Percentiles rank a stretch among this genome's conserved stretches.
phyloP scores from a whole-genome alignment of 2,888 invertebrate species.

The Orchesella flavescens region DNA sequence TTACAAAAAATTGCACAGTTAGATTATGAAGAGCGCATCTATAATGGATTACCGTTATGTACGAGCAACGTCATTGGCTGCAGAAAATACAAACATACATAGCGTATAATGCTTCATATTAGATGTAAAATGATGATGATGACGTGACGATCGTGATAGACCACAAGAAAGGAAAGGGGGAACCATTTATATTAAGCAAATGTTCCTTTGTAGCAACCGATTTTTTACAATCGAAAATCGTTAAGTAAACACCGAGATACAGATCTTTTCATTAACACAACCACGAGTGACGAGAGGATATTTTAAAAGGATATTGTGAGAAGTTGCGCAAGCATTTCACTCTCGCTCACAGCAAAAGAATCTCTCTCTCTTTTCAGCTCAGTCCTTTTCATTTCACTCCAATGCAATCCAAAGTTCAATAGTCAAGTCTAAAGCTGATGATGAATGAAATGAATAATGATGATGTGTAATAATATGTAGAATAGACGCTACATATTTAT shows the following conservation, averaged over 20 bases:
- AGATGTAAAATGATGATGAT: neutral
- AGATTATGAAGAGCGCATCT: neutral
- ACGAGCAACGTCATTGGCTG: neutral
- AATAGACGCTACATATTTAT: neutral
- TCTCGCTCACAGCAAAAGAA: constrained; percentile 1
- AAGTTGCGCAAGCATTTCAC: constrained; percentile 49
- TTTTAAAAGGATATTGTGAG: constrained; percentile 10
- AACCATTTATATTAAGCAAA: neutral
- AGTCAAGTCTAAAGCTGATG: constrained; percentile 29
- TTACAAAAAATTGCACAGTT: neutral
- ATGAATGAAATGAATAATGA: constrained; percentile 10
- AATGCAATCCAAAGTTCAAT: constrained; percentile 32
- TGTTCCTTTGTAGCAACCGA: too few species aligned
- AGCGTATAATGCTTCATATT: too few species aligned
- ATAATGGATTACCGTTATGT: neutral
- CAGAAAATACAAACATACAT: neutral
- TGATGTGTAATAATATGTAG: neutral
- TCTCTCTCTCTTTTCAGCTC: too few species aligned
- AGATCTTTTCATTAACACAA: neutral
- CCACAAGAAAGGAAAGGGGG: neutral
- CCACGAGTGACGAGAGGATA: neutral
- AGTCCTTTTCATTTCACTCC: neutral
- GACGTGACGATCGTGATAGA: too few species aligned
- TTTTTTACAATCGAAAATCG: too few species aligned
- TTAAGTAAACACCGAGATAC: neutral